A percentile compares a stretch with the other conserved stretches of the same genome.
Conservation (phyloP, 2,888 invertebrate genomes). For the Crematogaster levior region DNA sequence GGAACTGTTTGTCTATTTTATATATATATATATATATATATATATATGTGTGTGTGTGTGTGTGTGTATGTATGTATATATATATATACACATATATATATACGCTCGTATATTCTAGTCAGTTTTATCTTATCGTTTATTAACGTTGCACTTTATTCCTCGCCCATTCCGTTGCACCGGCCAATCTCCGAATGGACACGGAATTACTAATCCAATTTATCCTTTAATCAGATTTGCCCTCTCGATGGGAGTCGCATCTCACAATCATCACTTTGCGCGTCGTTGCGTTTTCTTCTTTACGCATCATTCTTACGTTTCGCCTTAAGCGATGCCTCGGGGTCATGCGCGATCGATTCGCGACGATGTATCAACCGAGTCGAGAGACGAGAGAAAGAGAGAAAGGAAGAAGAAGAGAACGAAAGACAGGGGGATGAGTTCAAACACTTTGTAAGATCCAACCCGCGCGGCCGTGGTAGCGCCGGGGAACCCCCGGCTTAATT, state of each 20-base stretch:
- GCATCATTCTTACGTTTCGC: not conserved
- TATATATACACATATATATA: too few species aligned
- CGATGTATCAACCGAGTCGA: conserved; percentile 29
- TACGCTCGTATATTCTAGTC: not conserved
- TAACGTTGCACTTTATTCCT: not conserved
- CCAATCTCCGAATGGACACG: not conserved
- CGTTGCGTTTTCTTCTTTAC: conserved; percentile 6
- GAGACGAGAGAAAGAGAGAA: conserved; percentile 1
- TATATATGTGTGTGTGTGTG: too few species aligned
- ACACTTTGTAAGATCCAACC: conserved; percentile 37
- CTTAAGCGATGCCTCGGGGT: conserved; percentile 11
- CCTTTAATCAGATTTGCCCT: conserved; percentile 33
- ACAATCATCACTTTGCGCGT: conserved; percentile 21
- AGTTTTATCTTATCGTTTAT: conserved; percentile 1
- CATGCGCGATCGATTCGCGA: conserved; percentile 8
- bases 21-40: too few species aligned
- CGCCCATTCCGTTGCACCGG: not conserved
- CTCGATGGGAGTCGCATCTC: not conserved
- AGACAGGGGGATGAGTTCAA: conserved; percentile 17
- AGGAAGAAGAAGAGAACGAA: not conserved
- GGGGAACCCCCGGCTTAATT: conserved; percentile 42
- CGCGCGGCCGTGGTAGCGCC: conserved; percentile 24
- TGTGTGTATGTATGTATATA: too few species aligned
- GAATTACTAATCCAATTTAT: conserved; percentile 26
- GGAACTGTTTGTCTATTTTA: not conserved